Evolutionary conservation across 2,888 invertebrate species (phyloP), one percentile per base, ranked within the genome.

Genomic region (Cheilosia vernalis): DNA sequence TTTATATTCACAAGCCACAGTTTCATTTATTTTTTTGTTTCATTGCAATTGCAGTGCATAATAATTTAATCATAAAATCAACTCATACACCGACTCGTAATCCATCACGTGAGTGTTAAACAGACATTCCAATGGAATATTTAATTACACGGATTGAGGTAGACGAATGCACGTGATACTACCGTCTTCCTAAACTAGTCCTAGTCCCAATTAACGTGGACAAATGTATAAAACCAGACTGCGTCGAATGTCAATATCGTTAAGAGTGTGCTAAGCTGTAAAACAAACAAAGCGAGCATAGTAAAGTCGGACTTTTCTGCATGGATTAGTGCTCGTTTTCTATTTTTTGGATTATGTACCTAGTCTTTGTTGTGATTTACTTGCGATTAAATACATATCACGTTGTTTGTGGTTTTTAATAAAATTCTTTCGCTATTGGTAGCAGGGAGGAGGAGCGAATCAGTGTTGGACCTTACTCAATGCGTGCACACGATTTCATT

Each of bases 61-160:
- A 19, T 66, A 53, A 49, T 37, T 58, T 69, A 44, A 4, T 24
- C 56, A 58, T 37, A 51, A 51, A 10, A 47, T 58, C 37, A 17
- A 2, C 21, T 63, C 21, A 19, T n/a, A 4, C 17, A 27, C 30
- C 15, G 10, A 61, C 64, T 30, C 64, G 72, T 60, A 51, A 73
- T 79, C 58, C 53, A 72, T 44, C 79, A 72, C 64, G 42, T 56
- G 66, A 47, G 33, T 53, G 49, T 17, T 40, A 27, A 24, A 13
- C 33, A 69, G 55, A 58, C 66, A 60, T 53, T 53, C 42, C 58
- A 40, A 60, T 17, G 40, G 80, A 80, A 80, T 80, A 74, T 27
- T 13, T 74, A 74, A 80, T 80, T 74, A 47, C 64, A 37, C 21
- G 13, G 24, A 49, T 24, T 51, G 4, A 21, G 51, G 27, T 51